Base-by-base conservation (phyloP, 2,888 invertebrate genomes). In the Oconnorella tubifera region DNA sequence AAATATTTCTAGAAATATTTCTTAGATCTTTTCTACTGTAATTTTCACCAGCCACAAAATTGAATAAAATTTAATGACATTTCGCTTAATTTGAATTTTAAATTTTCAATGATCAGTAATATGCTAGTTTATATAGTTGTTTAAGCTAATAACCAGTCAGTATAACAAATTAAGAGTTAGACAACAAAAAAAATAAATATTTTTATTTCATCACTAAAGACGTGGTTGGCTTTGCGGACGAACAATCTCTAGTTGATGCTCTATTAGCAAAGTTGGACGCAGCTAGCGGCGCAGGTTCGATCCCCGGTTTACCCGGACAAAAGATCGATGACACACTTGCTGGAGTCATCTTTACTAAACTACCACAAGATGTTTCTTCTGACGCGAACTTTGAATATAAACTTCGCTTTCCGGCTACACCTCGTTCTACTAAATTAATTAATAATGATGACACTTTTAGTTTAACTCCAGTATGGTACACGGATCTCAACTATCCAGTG, bases 401-500 rank as follows among this genome's bases (percentile, higher is more conserved):
- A 27, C 53, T 63, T 19, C 57, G 63, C 33, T 40, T 49, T 4
- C 33, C 4, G 3, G 19, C 6, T 19, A 40, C 40, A 6, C 40
- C 19, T 6, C 6, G 40, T 6, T 40, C 6, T 40, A 6, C 6
- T 6, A 40, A 40, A 19, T 19, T 19, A 19, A 19, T 40, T 6
- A 23, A 58, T 19, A 19, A 40, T 6, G 40, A 40, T 6, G 40
- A 40, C 40, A 14, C 40, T 6, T 14, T 19, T 6, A 14, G 10
- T 19, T 40, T 40, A 14, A 19, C 40, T 40, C 40, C 10, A 40
- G 19, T 63, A 61, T 92, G 91, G 91, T 83, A 85, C 23, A 90
- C 91, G 0, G 86, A 88, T 75, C 76, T 85, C 2, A 79, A 88
- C 55, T 91, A 88, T 80, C 88, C 87, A 0, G 71, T 84, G 33